Percentiles rank a stretch among this genome's conserved stretches.
phyloP scores from a whole-genome alignment of 2,797 vertebrate genomes.

The Odontamblyopus lacepedii region DNA sequence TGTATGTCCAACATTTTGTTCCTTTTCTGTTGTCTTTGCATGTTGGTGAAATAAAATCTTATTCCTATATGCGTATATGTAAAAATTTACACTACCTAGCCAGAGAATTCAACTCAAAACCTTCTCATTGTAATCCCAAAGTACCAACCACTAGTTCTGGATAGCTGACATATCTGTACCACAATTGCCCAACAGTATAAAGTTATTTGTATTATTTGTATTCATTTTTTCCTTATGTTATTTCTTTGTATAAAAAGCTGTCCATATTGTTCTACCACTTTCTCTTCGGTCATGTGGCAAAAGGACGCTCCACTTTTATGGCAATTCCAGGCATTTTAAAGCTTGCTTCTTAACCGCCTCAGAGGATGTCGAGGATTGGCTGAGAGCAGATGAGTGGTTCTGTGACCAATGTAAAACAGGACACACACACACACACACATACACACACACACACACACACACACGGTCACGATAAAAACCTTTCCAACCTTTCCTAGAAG shows the following conservation, averaged over 20 bases:
- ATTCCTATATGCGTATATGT: too few relatives aligned
- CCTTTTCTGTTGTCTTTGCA: too few relatives aligned
- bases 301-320: slow-evolving; percentile 39
- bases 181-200: too few relatives aligned
- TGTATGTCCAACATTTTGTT: too few relatives aligned
- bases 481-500: slow-evolving; percentile 10
- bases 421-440: slow-evolving; percentile 20
- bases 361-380: slow-evolving; percentile 67
- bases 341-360: slow-evolving; percentile 59
- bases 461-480: not conserved
- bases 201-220: not conserved
- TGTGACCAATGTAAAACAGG: slow-evolving; percentile 81
- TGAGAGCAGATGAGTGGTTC: slow-evolving; percentile 51
- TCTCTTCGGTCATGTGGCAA: slow-evolving; percentile 13
- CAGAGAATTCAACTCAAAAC: too few relatives aligned
- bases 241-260: too few relatives aligned
- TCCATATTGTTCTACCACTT: not conserved
- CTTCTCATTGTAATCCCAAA: too few relatives aligned
- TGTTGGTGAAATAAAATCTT: too few relatives aligned
- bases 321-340: slow-evolving; percentile 65
- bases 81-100: too few relatives aligned
- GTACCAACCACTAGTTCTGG: too few relatives aligned
- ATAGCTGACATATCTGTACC: too few relatives aligned
- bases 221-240: not conserved
- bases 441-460: too few relatives aligned